phyloP scores from a whole-genome alignment of 92 coral and sea anemone genomes.

The Heliopora coerulea region DNA sequence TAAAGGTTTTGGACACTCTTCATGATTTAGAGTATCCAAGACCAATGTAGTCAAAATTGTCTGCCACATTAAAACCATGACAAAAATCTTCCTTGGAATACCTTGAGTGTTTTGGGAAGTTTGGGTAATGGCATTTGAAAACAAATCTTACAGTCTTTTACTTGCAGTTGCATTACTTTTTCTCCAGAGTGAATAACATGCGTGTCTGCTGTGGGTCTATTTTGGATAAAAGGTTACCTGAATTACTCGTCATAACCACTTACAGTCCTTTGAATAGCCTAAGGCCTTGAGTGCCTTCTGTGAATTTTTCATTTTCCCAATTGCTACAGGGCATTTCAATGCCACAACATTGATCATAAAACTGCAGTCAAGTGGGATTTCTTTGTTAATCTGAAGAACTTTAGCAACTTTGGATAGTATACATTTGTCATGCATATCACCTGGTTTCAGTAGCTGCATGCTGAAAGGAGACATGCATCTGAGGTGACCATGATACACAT shows the following conservation, averaged over 20 bases:
- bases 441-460: background rate
- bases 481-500: background rate
- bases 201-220: constrained; percentile 14
- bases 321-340: background rate
- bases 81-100: too few species aligned
- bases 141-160: constrained; percentile 10
- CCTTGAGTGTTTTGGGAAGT: constrained; percentile 34
- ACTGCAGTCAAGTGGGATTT: constrained; percentile 5
- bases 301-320: background rate
- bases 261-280: background rate
- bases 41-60: constrained; percentile 32
- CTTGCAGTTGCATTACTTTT: constrained; percentile 17
- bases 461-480: background rate
- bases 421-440: background rate
- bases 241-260: background rate
- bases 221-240: background rate
- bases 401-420: background rate
- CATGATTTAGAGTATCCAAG: constrained; percentile 12
- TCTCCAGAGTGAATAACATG: constrained; percentile 9
- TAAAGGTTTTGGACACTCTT: background rate
- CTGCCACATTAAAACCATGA: constrained; percentile 34
- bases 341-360: background rate
- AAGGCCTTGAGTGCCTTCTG: background rate
- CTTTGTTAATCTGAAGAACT: background rate
- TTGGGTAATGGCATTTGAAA: constrained; percentile 6